Evolutionary conservation across 2,113 vertebrate species (phyloP).

Genomic region (Trematomus loennbergii): DNA sequence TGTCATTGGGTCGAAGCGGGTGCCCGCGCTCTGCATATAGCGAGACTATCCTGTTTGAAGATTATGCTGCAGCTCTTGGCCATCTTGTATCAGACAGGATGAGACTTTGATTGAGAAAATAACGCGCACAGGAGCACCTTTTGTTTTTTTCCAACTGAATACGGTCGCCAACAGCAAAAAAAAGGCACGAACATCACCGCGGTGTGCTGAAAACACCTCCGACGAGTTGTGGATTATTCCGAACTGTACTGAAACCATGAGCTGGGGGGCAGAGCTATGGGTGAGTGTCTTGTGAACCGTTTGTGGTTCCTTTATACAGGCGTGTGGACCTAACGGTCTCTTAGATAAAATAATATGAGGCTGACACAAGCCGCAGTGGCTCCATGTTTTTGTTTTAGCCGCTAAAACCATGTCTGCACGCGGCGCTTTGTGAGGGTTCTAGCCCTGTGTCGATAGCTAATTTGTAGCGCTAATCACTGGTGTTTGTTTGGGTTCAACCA

Average conservation of each 20-base stretch:
- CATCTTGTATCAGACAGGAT: constrained; percentile 78
- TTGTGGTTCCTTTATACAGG: background rate
- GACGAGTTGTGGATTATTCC: constrained; percentile 79
- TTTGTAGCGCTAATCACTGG: constrained; percentile 15
- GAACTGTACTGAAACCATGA: constrained; percentile 81
- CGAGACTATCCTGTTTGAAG: constrained; percentile 64
- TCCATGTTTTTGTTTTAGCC: constrained; percentile 1
- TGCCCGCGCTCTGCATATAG: constrained; percentile 63
- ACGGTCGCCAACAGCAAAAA: background rate
- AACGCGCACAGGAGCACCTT: background rate
- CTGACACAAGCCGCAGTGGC: constrained; percentile 7
- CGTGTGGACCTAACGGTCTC: constrained; percentile 25
- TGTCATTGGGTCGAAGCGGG: constrained; percentile 71
- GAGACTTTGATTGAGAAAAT: constrained; percentile 62
- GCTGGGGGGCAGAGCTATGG: constrained; percentile 85
- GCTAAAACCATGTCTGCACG: constrained; percentile 2
- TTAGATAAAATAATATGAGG: background rate
- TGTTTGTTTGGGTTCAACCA: background rate
- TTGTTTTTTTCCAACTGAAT: background rate
- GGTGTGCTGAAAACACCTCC: constrained; percentile 49
- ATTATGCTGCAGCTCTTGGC: constrained; percentile 72
- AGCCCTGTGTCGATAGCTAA: constrained; percentile 16
- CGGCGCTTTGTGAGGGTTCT: constrained; percentile 11
- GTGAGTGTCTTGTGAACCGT: constrained; percentile 65
- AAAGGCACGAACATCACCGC: constrained; percentile 20